These are phyloP conservation scores for Hydrozoanthus tunicans DNA, from an alignment of 64 coral and sea anemone species.

Conservation along the genomic window DNA sequence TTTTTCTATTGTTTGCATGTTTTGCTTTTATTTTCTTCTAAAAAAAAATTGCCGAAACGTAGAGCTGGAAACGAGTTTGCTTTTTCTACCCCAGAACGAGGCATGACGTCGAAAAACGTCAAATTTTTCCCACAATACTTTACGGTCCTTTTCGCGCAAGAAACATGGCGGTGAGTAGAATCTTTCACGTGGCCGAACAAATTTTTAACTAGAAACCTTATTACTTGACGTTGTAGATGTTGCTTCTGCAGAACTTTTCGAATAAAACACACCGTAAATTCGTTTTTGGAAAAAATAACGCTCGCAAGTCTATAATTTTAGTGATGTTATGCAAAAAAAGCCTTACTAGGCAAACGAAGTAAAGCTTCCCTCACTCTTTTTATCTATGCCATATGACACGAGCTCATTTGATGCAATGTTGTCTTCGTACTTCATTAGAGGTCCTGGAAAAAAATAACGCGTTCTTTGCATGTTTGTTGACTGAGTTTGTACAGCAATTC, in stretches of 20 bases:
- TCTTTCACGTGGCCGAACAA: slow-evolving; percentile 42
- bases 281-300: not conserved
- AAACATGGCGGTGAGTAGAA: slow-evolving; percentile 34
- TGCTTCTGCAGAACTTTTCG: not conserved
- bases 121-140: slow-evolving; percentile 21
- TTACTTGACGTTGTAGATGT: not conserved
- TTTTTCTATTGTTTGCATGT: too few species aligned
- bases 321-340: not conserved
- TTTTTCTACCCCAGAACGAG: not conserved
- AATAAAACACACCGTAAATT: not conserved
- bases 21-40: too few species aligned
- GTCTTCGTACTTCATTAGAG: too few species aligned
- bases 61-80: too few species aligned
- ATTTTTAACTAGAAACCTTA: slow-evolving; percentile 18
- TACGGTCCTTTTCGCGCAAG: slow-evolving; percentile 9
- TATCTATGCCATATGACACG: not conserved
- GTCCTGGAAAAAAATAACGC: too few species aligned
- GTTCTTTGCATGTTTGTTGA: too few species aligned
- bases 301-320: not conserved
- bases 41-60: too few species aligned
- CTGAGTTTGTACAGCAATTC: too few species aligned
- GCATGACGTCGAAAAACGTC: slow-evolving; percentile 3
- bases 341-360: not conserved
- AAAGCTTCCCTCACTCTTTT: not conserved
- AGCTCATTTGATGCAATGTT: not conserved